phyloP scores from a whole-genome alignment of 1,140 invertebrate species.

The Parasteatoda tepidariorum region DNA sequence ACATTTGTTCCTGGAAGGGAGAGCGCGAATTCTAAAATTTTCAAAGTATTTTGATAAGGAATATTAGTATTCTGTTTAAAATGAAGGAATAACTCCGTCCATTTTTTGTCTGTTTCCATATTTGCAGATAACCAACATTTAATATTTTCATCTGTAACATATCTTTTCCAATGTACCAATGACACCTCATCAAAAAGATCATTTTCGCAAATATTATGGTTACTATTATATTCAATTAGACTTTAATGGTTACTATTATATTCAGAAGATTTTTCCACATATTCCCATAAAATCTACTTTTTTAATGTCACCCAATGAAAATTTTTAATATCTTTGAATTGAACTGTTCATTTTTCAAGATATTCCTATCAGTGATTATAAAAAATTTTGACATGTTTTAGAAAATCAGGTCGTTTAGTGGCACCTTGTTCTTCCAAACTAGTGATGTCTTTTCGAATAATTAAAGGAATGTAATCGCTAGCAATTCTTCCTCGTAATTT shows the following conservation, averaged over 20 bases:
- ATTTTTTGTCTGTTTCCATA: slow-evolving; percentile 17
- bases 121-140: slow-evolving; percentile 8
- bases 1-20: slow-evolving; percentile 11
- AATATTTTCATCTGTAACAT: background rate
- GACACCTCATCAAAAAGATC: background rate
- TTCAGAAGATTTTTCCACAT: background rate
- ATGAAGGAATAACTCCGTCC: slow-evolving; percentile 9
- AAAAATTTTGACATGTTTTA: slow-evolving; percentile 4
- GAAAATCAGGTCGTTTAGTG: slow-evolving; percentile 4
- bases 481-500: slow-evolving; percentile 5
- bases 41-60: background rate
- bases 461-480: slow-evolving; percentile 5
- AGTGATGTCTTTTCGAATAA: slow-evolving; percentile 16
- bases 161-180: slow-evolving; percentile 1
- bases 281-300: slow-evolving; percentile 16
- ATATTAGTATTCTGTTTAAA: slow-evolving; percentile 21
- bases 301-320: slow-evolving; percentile 11
- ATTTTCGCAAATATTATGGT: background rate
- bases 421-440: slow-evolving; percentile 16
- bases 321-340: slow-evolving; percentile 12
- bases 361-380: slow-evolving; percentile 9
- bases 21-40: background rate
- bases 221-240: background rate
- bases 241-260: background rate
- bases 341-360: slow-evolving; percentile 11